Evolutionary conservation across 2,888 invertebrate species (phyloP).

Genomic region (Hesperia comma): DNA sequence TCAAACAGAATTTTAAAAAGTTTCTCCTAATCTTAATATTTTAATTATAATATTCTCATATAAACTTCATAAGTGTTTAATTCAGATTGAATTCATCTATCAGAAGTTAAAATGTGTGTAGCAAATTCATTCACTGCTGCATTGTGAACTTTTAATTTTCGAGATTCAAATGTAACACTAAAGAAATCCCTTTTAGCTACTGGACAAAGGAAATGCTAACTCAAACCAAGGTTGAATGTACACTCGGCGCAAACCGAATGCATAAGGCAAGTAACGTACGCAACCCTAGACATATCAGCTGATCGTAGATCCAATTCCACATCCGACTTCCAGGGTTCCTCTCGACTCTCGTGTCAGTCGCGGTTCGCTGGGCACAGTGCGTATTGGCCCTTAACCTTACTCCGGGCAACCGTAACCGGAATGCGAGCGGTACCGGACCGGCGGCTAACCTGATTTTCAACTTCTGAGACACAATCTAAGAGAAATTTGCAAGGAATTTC

Average conservation of each 20-base stretch:
- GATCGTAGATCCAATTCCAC: constrained; percentile 33
- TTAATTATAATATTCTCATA: no score
- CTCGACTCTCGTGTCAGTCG: constrained; percentile 21
- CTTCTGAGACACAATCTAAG: constrained; percentile 23
- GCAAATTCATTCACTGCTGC: no score
- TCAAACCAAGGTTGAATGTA: no score
- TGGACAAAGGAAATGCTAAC: no score
- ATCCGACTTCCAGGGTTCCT: constrained; percentile 28
- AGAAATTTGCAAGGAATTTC: constrained; percentile 30
- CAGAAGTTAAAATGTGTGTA: no score
- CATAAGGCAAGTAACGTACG: not conserved
- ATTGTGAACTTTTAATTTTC: no score
- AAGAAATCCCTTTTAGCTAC: no score
- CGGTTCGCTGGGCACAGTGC: constrained; percentile 20
- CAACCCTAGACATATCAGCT: constrained; percentile 32
- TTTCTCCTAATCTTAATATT: no score
- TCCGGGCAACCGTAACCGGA: constrained; percentile 18
- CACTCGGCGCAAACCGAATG: not conserved
- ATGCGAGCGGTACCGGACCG: constrained; percentile 21
- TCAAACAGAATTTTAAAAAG: no score
- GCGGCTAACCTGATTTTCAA: constrained; percentile 27
- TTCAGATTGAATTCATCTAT: no score
- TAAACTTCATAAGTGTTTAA: no score
- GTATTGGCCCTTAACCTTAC: constrained; percentile 33
- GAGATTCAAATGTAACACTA: no score